Percentiles rank a stretch among this genome's conserved stretches.
Conservation (phyloP, 2,888 invertebrate species). For the Eupithecia subfuscata region DNA sequence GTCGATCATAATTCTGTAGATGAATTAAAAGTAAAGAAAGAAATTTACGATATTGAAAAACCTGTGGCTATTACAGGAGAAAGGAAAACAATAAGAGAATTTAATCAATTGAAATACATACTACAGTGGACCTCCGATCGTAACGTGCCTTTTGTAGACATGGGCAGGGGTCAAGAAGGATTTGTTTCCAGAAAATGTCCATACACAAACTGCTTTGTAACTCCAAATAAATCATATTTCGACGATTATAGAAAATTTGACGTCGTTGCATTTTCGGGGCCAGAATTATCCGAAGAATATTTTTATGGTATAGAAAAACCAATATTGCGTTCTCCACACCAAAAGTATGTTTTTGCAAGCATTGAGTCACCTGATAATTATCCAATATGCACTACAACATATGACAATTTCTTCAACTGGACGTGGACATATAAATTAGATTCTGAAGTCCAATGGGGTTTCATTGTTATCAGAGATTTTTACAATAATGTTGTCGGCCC, state of each 20-base stretch:
- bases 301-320: conserved; percentile 44
- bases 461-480: conserved; percentile 61
- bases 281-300: conserved; percentile 26
- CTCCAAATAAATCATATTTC: conserved; percentile 45
- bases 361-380: conserved; percentile 65
- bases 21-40: neutral
- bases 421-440: conserved; percentile 66
- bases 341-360: conserved; percentile 65
- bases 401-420: conserved; percentile 67
- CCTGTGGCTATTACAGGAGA: neutral
- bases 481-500: conserved; percentile 62
- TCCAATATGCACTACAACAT: conserved; percentile 50
- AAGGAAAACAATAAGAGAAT: neutral
- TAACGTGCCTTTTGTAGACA: conserved; percentile 59
- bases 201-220: conserved; percentile 61
- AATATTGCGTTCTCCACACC: conserved; percentile 49
- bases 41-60: neutral
- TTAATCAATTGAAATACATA: conserved; percentile 58
- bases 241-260: conserved; percentile 47
- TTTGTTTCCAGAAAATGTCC: conserved; percentile 61
- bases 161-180: conserved; percentile 58
- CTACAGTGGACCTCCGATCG: conserved; percentile 61
- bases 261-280: conserved; percentile 47
- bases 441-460: conserved; percentile 63
- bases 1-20: neutral